Conservation (phyloP, 2,797 vertebrate genomes). For the Mycteria americana region DNA sequence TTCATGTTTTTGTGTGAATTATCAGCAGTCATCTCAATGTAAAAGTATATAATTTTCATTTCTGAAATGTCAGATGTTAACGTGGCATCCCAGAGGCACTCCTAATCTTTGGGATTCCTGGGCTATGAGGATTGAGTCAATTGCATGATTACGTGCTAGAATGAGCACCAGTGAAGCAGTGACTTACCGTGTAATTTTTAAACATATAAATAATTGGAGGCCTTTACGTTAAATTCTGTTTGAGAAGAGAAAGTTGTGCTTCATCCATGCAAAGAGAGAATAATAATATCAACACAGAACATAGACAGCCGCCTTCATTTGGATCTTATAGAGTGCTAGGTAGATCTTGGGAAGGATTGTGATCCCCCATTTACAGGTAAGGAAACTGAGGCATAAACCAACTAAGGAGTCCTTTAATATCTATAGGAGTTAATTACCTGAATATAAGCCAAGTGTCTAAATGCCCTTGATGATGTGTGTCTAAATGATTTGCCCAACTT, state of each 20-base stretch:
- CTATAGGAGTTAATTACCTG: not conserved
- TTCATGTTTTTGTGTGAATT: not conserved
- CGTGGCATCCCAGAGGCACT: not conserved
- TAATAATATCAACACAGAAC: not conserved
- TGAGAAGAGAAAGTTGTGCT: not conserved
- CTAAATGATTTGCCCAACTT: not conserved
- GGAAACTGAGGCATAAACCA: not conserved
- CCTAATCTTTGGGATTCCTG: not conserved
- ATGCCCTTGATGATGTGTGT: not conserved
- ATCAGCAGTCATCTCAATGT: not conserved
- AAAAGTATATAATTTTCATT: not conserved
- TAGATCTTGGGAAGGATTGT: not conserved
- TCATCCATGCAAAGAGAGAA: not conserved
- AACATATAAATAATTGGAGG: not conserved
- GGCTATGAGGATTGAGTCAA: not conserved
- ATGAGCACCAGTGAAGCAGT: not conserved
- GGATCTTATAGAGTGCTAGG: not conserved
- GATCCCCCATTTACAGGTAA: not conserved
- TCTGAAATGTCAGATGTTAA: constrained; percentile 19
- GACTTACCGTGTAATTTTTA: constrained; percentile 11
- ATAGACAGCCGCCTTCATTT: not conserved
- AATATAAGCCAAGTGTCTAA: not conserved
- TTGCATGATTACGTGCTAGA: constrained; percentile 20
- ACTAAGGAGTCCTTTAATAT: not conserved
- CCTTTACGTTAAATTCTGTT: not conserved